Base-by-base conservation (phyloP, 2,888 invertebrate genomes). In the Drosophila mimica region DNA sequence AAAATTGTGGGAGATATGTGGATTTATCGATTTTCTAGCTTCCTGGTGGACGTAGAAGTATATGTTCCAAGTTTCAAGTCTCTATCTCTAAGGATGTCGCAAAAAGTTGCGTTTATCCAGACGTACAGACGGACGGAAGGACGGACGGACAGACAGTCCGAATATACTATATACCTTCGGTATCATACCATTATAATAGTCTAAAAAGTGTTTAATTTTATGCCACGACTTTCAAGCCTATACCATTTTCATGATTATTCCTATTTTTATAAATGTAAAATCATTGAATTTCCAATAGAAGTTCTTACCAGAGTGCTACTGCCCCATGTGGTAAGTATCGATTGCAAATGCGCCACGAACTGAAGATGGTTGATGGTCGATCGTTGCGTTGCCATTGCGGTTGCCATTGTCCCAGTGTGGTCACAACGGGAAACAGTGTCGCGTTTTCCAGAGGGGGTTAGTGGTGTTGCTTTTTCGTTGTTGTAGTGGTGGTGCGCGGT, bases 351-450 rank as follows among this genome's bases (percentile, higher is more conserved):
- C 34, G 34, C 28, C 57, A 36, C 20, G 34, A 40, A 33, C 52
- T 54, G 40, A 60, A 78, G 75, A 52, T 77, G 60, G 53, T 25
- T 20, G n/a, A 20, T 7, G 46, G 7, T 15, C 13, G 25, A 46
- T 46, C 46, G 34, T 25, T 17, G 58, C 28, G 28, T 57, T 54
- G 43, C 28, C 62, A 54, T 46, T 74, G 60, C 60, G 54, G 74
- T 49, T 58, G 62, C 36, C 76, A 65, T 40, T 62, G 79, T 74
- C 65, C 79, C 76, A 74, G 30, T 63, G 79, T 70, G 76, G 79
- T 63, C 77, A 65, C 83, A 88, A 77, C 76, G 81, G 78, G 70
- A 68, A 68, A 70, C 70, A 80, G 66, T 66, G 69, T 70, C 70
- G 83, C 72, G 60, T 64, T 74, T 74, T 59, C 67, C 65, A 53